Conservation (phyloP, 2,113 vertebrate species). For the Xyrauchen texanus region DNA sequence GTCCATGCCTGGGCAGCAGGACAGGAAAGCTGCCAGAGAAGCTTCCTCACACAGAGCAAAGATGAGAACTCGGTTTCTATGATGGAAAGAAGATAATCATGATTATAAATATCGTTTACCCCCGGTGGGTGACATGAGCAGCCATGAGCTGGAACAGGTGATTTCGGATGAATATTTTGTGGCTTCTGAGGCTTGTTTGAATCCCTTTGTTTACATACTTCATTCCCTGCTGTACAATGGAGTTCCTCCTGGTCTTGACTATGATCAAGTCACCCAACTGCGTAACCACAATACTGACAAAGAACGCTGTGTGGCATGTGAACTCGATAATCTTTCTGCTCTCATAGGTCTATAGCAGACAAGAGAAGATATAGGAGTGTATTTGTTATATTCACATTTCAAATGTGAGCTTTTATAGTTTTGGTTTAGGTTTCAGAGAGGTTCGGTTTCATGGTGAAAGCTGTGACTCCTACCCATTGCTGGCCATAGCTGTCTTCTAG, state of each 20-base stretch:
- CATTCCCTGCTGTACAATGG: constrained; percentile 91
- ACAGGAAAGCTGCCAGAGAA: constrained; percentile 76
- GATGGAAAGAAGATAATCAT: background rate
- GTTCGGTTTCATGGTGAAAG: background rate
- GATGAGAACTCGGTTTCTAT: constrained; percentile 78
- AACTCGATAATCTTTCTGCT: constrained; percentile 90
- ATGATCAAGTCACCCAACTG: constrained; percentile 92
- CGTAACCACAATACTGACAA: constrained; percentile 86
- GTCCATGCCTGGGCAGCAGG: constrained; percentile 81
- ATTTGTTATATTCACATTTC: background rate
- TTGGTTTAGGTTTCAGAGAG: too few species aligned
- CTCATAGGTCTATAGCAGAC: constrained; percentile 82
- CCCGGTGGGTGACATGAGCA: background rate
- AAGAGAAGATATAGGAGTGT: background rate
- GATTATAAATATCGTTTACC: background rate
- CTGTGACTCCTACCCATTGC: constrained; percentile 74
- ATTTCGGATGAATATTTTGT: background rate
- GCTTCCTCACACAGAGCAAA: constrained; percentile 80
- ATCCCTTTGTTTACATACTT: constrained; percentile 74
- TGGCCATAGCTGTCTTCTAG: constrained; percentile 78
- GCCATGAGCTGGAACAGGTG: background rate
- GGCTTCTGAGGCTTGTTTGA: background rate
- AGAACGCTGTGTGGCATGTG: constrained; percentile 93
- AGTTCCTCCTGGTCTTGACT: constrained; percentile 91
- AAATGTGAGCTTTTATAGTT: background rate